A percentile compares a stretch with the other conserved stretches of the same genome.
These are phyloP conservation scores for silkworm (Bombyx mori) DNA, from an alignment of 1,140 invertebrate genomes.

Conservation along the genomic window ASM3026992v2 NC_085124.1:5986501-5987000, in stretches of 20 bases:
- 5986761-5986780: constrained; percentile 31
- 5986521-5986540: constrained; percentile 18
- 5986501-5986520: too few relatives aligned
- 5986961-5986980: too few relatives aligned
- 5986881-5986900: too few relatives aligned
- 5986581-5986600: constrained; percentile 38
- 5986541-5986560: constrained; percentile 52
- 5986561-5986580: constrained; percentile 43
- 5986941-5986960: too few relatives aligned
- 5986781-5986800: constrained; percentile 44
- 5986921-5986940: too few relatives aligned
- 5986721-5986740: constrained; percentile 43
- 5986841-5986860: too few relatives aligned
- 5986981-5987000: too few relatives aligned
- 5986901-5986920: too few relatives aligned
- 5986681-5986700: constrained; percentile 60
- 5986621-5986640: constrained; percentile 42
- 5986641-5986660: constrained; percentile 54
- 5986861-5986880: too few relatives aligned
- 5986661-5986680: constrained; percentile 57
- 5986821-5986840: too few relatives aligned
- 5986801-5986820: constrained; percentile 9
- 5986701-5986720: constrained; percentile 48
- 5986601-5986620: constrained; percentile 43
- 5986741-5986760: constrained; percentile 23